Base-by-base conservation (phyloP, 2,113 vertebrate species). In the Petromus typicus region DNA sequence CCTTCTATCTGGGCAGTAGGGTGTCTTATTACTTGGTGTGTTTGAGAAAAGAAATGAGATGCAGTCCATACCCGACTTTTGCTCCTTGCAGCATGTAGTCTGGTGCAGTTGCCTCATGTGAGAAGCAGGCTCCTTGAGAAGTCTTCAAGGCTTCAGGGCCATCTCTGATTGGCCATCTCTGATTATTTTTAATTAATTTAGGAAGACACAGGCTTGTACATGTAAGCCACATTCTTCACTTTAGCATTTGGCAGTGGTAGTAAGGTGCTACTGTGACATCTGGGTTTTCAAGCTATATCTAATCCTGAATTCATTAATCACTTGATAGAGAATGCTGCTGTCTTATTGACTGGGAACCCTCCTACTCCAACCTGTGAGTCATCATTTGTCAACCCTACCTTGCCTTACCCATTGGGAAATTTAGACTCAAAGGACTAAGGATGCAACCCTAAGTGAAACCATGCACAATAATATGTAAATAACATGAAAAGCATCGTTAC, bases 401-500 rank as follows among this genome's bases (percentile, higher is more conserved):
- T 87, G n/a, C 67, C 48, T 94, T 94, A 71, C 8, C 51, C 20
- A 45, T 23, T 25, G 56, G 56, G 71, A 91, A 89, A 78, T n/a
- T 43, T 13, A 64, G 27, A 88, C 8, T 63, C 56, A 27, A 76
- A 63, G 23, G 17, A 30, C 17, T 84, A 40, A 84, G 3, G n/a
- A 63, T 76, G 56, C 37, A n/a, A 56, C 34, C n/a, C 14, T 25
- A 56, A 80, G 45, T 80, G 32, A 34, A 80, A 43, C 23, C 23
- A 16, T n/a, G 54, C 34, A 82, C 10, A 82, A 64, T 3, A 86
- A 86, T n/a, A 43, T 78, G 57, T 40, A 61, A 76, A 88, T 51
- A 90, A 87, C 56, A 86, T 43, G 27, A 17, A 64, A 27, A 81
- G 25, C 34, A 45, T 61, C 75, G 12, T 57, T 48, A 30, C 20